Evolutionary conservation across 1,140 invertebrate species (phyloP), one percentile per base, ranked within the genome.

Genomic region (Onthophagus taurus): DNA sequence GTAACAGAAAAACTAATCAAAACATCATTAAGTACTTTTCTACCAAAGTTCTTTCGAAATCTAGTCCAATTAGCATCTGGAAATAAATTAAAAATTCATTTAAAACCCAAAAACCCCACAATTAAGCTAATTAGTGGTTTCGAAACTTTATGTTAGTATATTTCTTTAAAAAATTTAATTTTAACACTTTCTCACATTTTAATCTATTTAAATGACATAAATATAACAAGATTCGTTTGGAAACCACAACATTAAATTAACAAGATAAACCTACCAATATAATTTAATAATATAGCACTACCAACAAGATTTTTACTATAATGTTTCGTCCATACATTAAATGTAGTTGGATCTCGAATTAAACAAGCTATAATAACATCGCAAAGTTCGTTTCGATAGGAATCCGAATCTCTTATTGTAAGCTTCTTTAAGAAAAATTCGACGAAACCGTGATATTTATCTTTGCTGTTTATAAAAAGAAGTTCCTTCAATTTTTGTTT

Each of bases 251-350:
- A n/a, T n/a, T n/a, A n/a, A n/a, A n/a, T n/a, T n/a, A n/a, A 34
- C 33, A 12, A 9, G 5, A 29, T 12, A 38, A 43, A 64, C 59
- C 64, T 54, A 74, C 72, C 60, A 14, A 75, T 67, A 49, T 69
- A 63, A 29, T 60, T 62, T 12, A 75, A 55, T 26, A 73, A 51
- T 31, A 68, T 49, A 38, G 65, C 61, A 46, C 71, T 72, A 41
- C 65, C 54, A 26, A 63, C 55, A 14, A 72, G 57, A 57, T 75
- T 60, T 44, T 75, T 78, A 5, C 58, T 55, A 48, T 75, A 72
- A 37, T 73, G 47, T 55, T 70, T 70, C 44, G 55, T 69, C 76
- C 75, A 78, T 8, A 60, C 52, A 38, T 54, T 61, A n/a, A 75
- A 70, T 44, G 71, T 71, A 36, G 63, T 60, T 20, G 66, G 62